These are phyloP conservation scores for Dendronephthya gigantea DNA, from an alignment of 64 coral and sea anemone species.

Conservation along the genomic window DNA sequence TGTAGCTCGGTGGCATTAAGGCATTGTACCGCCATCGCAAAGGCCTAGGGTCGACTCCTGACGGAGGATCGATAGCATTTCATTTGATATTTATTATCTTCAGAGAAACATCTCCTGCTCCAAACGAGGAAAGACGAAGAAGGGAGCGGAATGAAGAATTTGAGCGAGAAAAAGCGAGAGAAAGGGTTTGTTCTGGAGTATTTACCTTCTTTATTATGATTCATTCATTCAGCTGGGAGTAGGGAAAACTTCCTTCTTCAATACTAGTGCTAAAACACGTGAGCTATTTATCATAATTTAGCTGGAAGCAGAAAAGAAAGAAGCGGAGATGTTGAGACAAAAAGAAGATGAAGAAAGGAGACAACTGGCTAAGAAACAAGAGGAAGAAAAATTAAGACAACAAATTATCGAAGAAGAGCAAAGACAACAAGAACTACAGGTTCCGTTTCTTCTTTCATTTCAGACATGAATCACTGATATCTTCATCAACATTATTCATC, in stretches of 20 bases:
- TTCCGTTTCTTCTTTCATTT: background rate
- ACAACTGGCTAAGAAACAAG: constrained; percentile 36
- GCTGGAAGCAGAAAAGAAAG: constrained; percentile 72
- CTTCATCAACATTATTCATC: too few species aligned
- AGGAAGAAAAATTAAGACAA: constrained; percentile 31
- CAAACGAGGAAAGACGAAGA: constrained; percentile 81
- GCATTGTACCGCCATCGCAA: too few species aligned
- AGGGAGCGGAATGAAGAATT: constrained; percentile 72
- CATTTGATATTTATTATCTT: background rate
- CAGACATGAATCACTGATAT: too few species aligned
- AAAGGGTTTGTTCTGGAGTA: background rate
- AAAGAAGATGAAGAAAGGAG: constrained; percentile 72
- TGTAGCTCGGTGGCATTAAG: too few species aligned
- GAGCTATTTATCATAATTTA: background rate
- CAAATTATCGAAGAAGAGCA: constrained; percentile 42
- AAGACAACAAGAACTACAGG: constrained; percentile 43
- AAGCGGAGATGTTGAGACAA: constrained; percentile 39
- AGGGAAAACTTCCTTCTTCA: too few species aligned
- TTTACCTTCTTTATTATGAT: background rate
- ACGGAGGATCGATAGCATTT: too few species aligned
- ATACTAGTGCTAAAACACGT: too few species aligned
- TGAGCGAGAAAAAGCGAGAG: constrained; percentile 1
- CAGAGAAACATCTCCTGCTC: constrained; percentile 52
- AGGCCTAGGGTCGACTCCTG: too few species aligned
- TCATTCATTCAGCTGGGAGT: background rate